phyloP scores from a whole-genome alignment of 2,888 invertebrate genomes.

The Himalopsyche tibetana region DNA sequence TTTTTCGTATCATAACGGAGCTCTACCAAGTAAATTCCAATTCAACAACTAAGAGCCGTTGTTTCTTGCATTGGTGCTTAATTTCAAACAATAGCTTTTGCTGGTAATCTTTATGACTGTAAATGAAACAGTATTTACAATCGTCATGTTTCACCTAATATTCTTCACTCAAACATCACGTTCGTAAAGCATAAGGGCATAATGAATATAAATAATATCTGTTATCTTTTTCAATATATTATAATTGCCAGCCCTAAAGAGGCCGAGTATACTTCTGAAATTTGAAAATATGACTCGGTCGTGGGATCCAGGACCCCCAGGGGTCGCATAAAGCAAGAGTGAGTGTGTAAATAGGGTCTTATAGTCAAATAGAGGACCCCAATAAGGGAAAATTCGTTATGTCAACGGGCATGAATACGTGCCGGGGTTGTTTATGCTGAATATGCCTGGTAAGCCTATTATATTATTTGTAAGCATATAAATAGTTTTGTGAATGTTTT shows the following conservation, averaged over 20 bases:
- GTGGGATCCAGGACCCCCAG: not conserved
- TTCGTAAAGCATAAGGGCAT: not conserved
- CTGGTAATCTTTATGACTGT: no score
- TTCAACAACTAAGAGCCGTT: no score
- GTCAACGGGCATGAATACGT: constrained; percentile 4
- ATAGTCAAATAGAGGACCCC: constrained; percentile 28
- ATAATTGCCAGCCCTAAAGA: constrained; percentile 22
- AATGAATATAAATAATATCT: not conserved
- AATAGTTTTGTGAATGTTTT: not conserved
- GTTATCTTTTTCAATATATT: constrained; percentile 9
- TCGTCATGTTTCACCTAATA: no score
- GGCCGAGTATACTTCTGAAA: not conserved
- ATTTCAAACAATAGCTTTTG: no score
- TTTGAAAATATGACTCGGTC: constrained; percentile 21
- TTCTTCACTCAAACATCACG: not conserved
- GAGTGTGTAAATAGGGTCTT: constrained; percentile 30
- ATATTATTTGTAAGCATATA: not conserved
- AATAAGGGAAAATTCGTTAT: constrained; percentile 24
- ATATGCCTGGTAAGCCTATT: not conserved
- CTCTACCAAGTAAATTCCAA: no score
- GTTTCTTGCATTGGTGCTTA: no score
- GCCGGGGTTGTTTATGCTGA: not conserved
- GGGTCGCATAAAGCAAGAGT: constrained; percentile 20
- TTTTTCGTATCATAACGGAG: no score
- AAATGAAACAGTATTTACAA: no score